A percentile compares a stretch with the other conserved stretches of the same genome.
phyloP scores from a whole-genome alignment of 2,113 vertebrate species.

The Leptocoma aspasia region DNA sequence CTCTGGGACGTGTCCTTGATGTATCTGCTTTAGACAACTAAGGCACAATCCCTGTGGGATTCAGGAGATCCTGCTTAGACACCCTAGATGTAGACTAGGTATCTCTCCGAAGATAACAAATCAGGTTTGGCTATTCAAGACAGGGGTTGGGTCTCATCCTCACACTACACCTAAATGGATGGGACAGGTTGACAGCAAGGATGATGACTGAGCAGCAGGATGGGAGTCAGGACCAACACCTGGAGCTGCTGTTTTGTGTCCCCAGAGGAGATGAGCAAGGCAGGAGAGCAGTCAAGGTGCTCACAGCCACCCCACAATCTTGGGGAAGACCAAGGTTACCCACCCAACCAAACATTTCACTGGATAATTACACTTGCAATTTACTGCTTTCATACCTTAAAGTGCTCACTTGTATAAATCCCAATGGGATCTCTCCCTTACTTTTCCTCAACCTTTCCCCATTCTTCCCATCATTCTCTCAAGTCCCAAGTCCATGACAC shows the following conservation, averaged over 20 bases:
- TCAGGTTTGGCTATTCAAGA: not conserved
- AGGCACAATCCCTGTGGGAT: not conserved
- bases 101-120: not conserved
- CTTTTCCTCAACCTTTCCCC: not conserved
- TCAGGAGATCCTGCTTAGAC: not conserved
- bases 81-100: not conserved
- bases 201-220: not conserved
- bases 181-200: not conserved
- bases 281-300: not conserved
- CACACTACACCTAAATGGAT: not conserved
- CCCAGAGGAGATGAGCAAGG: not conserved
- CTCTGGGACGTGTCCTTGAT: not conserved
- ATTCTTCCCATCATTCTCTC: not conserved
- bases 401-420: not conserved
- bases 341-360: not conserved
- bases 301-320: not conserved
- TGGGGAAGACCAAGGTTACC: not conserved
- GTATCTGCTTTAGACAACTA: not conserved
- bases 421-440: not conserved
- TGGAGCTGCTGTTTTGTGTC: not conserved
- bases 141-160: not conserved
- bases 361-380: not conserved
- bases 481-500: not conserved
- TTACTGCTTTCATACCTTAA: not conserved
- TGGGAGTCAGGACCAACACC: not conserved